phyloP scores from a whole-genome alignment of 2,888 invertebrate genomes.

The Bugulina stolonifera region DNA sequence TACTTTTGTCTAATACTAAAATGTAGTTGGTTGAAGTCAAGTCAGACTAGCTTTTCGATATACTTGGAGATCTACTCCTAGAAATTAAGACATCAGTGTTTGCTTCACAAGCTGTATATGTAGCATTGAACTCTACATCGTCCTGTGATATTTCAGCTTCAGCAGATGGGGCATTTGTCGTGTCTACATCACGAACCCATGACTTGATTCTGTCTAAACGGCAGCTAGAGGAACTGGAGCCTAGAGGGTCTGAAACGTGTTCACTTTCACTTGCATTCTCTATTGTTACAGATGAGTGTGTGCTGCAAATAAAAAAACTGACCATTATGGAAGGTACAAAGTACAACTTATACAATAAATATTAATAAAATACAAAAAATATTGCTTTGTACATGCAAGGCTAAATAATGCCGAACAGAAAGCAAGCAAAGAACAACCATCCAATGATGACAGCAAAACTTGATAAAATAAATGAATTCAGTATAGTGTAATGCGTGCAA shows the following conservation, averaged over 20 bases:
- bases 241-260: neutral
- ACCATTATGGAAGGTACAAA: too few species aligned
- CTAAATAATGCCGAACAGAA: too few species aligned
- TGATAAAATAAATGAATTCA: too few species aligned
- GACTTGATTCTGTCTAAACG: conserved; percentile 11
- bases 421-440: too few species aligned
- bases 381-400: too few species aligned
- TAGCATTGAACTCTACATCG: conserved; percentile 22
- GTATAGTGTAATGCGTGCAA: too few species aligned
- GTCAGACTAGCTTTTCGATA: conserved; percentile 4
- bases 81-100: conserved; percentile 22
- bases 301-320: neutral
- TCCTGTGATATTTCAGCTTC: conserved; percentile 14
- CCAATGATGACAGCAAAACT: too few species aligned
- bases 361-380: too few species aligned
- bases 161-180: neutral
- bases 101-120: conserved; percentile 22
- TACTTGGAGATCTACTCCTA: conserved; percentile 19
- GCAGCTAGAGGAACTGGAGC: conserved; percentile 22
- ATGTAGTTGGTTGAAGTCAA: neutral
- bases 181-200: conserved; percentile 13
- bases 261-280: conserved; percentile 21
- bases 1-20: too few species aligned
- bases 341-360: too few species aligned
- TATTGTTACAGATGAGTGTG: conserved; percentile 17